Conservation (phyloP, 2,113 vertebrate genomes). For the Chloroceryle aenea region DNA sequence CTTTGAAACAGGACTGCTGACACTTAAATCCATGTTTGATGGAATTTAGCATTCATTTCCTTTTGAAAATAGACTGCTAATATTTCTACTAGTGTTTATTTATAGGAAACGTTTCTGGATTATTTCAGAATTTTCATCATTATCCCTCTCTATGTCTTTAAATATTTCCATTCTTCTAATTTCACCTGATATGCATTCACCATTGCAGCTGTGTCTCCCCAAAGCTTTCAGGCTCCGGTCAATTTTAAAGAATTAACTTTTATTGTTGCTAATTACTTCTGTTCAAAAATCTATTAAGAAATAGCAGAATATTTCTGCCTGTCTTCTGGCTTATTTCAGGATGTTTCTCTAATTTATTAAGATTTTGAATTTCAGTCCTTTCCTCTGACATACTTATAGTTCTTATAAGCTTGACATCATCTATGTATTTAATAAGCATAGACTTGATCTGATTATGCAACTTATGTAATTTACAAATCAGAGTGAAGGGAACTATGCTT, state of each 20-base stretch:
- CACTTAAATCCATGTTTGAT: neutral
- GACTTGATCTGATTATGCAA: neutral
- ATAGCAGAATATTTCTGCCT: neutral
- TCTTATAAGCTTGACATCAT: neutral
- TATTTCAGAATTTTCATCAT: neutral
- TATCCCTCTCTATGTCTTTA: neutral
- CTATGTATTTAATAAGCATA: neutral
- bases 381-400: neutral
- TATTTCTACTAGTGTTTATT: neutral
- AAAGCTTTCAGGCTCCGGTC: neutral
- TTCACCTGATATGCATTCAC: neutral
- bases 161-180: neutral
- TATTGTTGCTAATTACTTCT: neutral
- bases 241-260: neutral
- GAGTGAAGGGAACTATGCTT: neutral
- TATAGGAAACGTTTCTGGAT: neutral
- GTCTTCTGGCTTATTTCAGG: neutral
- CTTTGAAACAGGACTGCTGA: neutral
- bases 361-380: neutral
- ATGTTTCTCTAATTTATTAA: neutral
- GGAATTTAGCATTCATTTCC: neutral
- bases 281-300: neutral
- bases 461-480: neutral
- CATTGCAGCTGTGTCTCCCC: neutral
- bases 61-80: neutral